Evolutionary conservation across 2,888 invertebrate species (phyloP).

Genomic region (Lasioglossum malachurum): DNA sequence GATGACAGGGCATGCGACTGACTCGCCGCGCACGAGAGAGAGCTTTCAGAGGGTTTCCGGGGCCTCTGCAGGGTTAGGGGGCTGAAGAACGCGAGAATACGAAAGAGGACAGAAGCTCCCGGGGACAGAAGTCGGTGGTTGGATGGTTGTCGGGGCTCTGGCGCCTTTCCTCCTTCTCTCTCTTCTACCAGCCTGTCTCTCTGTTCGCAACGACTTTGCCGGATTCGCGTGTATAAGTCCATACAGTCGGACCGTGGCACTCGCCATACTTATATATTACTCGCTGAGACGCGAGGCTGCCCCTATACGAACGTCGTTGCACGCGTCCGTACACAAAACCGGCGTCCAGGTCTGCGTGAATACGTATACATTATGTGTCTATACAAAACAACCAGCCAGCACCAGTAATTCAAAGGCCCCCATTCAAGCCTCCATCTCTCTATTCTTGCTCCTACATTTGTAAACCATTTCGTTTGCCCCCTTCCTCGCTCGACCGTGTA

Average conservation of each 20-base stretch:
- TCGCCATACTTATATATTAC: constrained; percentile 68
- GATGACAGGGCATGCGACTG: constrained; percentile 72
- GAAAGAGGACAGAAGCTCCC: constrained; percentile 25
- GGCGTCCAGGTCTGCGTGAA: constrained; percentile 58
- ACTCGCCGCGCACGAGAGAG: constrained; percentile 54
- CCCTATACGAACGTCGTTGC: constrained; percentile 56
- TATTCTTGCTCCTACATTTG: constrained; percentile 79
- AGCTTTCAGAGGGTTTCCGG: constrained; percentile 66
- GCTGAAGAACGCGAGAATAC: not conserved
- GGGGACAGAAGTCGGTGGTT: constrained; percentile 53
- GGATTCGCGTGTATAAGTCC: constrained; percentile 66
- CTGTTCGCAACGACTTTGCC: constrained; percentile 52
- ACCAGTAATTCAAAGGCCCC: constrained; percentile 80
- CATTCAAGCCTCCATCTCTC: constrained; percentile 80
- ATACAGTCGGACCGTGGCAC: constrained; percentile 49
- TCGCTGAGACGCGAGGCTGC: constrained; percentile 63
- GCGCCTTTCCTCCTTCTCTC: constrained; percentile 56
- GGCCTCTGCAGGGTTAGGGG: constrained; percentile 20
- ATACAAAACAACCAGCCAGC: constrained; percentile 79
- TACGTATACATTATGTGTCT: constrained; percentile 75
- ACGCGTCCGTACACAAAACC: constrained; percentile 40
- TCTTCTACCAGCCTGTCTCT: not conserved
- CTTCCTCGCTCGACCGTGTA: constrained; percentile 63
- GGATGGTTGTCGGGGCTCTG: constrained; percentile 63
- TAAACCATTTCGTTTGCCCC: constrained; percentile 78